Percentiles rank a stretch among this genome's conserved stretches.
phyloP scores from a whole-genome alignment of 2,113 vertebrate species.

The Lasiurus borealis region DNA sequence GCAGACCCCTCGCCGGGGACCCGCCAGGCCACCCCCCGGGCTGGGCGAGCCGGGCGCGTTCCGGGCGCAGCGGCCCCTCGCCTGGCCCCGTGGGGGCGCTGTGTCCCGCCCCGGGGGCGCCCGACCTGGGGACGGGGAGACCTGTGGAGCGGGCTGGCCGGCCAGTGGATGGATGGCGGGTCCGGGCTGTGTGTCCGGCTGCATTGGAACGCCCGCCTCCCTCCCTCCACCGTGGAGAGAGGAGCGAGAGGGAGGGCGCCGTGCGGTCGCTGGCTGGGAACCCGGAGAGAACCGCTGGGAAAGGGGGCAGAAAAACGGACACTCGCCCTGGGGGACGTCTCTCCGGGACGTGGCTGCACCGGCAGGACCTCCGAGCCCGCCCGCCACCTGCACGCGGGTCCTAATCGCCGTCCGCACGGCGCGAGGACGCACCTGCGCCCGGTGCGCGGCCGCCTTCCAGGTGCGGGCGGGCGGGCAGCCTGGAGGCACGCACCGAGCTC shows the following conservation, averaged over 20 bases:
- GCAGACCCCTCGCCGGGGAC: no score
- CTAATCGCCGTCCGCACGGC: no score
- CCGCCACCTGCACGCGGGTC: no score
- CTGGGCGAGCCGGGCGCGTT: neutral
- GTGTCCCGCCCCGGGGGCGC: neutral
- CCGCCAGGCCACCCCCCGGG: neutral
- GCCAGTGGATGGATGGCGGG: neutral
- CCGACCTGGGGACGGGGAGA: neutral
- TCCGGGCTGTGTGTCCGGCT: neutral
- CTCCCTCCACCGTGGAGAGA: neutral
- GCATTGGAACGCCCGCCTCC: neutral
- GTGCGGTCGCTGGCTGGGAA: neutral
- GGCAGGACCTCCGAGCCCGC: no score
- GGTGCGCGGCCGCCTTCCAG: no score
- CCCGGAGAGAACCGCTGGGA: neutral
- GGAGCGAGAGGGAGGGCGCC: neutral
- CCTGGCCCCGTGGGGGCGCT: slow-evolving; percentile 69
- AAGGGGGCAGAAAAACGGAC: neutral
- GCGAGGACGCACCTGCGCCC: no score
- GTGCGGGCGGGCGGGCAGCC: no score
- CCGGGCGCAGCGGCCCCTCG: rapidly evolving
- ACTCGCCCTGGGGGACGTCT: no score
- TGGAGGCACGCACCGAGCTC: no score
- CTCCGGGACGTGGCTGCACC: no score
- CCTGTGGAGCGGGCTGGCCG: neutral